Evolutionary conservation across 2,888 invertebrate genomes (phyloP).

Genomic region (Eristalis intricaria): DNA sequence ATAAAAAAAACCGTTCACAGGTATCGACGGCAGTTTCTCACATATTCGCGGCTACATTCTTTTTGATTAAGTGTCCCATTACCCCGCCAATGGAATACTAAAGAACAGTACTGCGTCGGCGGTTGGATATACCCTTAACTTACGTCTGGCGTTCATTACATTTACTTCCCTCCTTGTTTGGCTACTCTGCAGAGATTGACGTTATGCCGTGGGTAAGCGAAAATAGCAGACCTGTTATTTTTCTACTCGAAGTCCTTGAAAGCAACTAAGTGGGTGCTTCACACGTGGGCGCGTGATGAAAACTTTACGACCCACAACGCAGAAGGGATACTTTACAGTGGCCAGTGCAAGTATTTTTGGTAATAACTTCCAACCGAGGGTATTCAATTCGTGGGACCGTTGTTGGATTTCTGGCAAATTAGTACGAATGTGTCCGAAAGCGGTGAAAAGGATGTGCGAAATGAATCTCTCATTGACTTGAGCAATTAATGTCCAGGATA

Average conservation of each 20-base stretch:
- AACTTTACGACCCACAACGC: conserved; percentile 10
- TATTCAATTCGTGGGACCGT: background rate
- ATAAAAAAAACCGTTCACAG: background rate
- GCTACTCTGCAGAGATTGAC: background rate
- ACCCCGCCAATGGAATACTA: background rate
- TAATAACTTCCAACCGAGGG: background rate
- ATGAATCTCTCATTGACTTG: no score
- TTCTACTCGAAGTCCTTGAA: background rate
- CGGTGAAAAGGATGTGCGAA: background rate
- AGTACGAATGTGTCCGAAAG: background rate
- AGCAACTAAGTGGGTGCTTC: conserved; percentile 21
- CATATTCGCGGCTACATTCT: background rate
- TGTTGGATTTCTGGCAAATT: background rate
- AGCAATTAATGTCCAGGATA: no score
- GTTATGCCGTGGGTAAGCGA: background rate
- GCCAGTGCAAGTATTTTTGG: background rate
- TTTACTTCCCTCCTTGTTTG: background rate
- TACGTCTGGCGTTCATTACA: conserved; percentile 1
- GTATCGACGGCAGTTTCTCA: background rate
- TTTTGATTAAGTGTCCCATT: background rate
- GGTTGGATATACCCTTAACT: background rate
- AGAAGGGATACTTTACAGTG: background rate
- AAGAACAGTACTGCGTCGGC: background rate
- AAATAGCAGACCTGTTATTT: background rate
- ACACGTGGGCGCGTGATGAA: conserved; percentile 30